Evolutionary conservation across 2,797 vertebrate genomes (phyloP).

Genomic region (Sphenopsis melanotis): DNA sequence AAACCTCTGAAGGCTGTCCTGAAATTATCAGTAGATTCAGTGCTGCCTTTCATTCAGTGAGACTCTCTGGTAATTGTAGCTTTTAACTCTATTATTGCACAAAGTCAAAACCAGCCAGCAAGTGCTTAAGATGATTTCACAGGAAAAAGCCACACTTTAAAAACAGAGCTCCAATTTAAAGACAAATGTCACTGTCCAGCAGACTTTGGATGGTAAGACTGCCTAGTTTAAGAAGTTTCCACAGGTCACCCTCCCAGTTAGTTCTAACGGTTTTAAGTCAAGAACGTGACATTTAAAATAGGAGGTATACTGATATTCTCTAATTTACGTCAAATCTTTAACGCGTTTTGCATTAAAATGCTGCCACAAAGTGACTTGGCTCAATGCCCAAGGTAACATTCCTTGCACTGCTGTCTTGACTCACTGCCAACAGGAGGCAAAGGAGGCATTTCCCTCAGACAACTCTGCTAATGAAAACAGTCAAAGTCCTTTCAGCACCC

Average conservation of each 20-base stretch:
- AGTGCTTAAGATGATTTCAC: not conserved
- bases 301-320: not conserved
- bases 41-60: not conserved
- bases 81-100: not conserved
- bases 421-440: not conserved
- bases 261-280: slow-evolving; percentile 19
- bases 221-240: not conserved
- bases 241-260: not conserved
- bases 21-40: not conserved
- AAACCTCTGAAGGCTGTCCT: not conserved
- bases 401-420: not conserved
- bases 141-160: not conserved
- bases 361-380: slow-evolving; percentile 18
- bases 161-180: not conserved
- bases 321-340: slow-evolving; percentile 42
- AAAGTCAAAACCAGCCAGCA: not conserved
- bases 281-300: slow-evolving; percentile 21
- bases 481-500: slow-evolving; percentile 36
- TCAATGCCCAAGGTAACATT: slow-evolving; percentile 26
- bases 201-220: not conserved
- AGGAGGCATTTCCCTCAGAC: slow-evolving; percentile 36
- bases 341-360: slow-evolving; percentile 35
- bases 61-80: not conserved
- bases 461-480: slow-evolving; percentile 49
- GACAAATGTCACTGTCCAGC: not conserved